Conservation (phyloP, 2,113 vertebrate species). For the Tyrannus savana region DNA sequence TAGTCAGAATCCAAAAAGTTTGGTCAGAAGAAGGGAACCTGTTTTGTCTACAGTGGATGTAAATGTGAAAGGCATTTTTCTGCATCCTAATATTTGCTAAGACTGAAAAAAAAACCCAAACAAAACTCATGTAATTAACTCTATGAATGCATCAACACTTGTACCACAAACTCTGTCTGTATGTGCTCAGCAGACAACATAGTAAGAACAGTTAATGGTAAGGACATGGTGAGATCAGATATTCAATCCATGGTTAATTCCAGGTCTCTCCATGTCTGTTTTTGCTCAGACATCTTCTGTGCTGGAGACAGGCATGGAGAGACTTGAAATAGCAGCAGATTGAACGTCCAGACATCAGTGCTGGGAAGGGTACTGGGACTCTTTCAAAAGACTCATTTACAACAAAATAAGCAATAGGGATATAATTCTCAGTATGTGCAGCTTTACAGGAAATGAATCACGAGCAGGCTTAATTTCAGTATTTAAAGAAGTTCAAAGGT, state of each 20-base stretch:
- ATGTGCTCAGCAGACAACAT: not conserved
- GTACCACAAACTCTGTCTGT: not conserved
- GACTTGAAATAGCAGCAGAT: not conserved
- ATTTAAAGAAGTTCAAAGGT: constrained; percentile 17
- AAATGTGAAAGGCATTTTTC: not conserved
- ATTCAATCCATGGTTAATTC: not conserved
- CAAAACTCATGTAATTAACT: not conserved
- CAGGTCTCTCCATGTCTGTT: not conserved
- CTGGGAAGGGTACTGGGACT: not conserved
- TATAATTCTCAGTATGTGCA: not conserved
- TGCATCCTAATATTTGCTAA: not conserved
- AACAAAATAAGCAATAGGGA: not conserved
- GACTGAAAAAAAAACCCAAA: not conserved
- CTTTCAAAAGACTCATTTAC: not conserved
- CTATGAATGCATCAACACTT: not conserved
- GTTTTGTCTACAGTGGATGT: not conserved
- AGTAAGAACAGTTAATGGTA: not conserved
- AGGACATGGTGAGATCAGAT: not conserved
- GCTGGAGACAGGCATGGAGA: not conserved
- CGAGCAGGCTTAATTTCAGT: not conserved
- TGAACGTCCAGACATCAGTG: not conserved
- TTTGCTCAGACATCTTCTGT: not conserved
- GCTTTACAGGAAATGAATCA: not conserved
- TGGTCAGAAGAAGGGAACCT: not conserved
- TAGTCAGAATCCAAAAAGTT: not conserved